Base-by-base conservation (phyloP, 1,140 invertebrate genomes). In the Xylocopa sonorina region DNA sequence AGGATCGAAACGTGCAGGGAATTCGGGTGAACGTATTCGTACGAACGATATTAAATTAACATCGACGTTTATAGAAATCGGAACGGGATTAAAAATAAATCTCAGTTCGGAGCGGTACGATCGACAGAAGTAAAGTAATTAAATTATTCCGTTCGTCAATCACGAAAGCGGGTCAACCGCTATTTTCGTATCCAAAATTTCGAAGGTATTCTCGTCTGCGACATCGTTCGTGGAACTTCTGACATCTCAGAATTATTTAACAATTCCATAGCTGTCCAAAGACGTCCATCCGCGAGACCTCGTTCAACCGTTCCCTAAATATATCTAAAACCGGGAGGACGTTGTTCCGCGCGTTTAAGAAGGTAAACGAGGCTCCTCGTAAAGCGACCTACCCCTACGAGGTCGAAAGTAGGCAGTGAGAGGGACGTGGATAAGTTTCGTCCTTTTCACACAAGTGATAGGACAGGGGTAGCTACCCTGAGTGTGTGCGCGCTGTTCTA, bases 311-410 rank as follows among this genome's bases (percentile, higher is more conserved):
- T 10, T 27, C n/a, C 38, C 9, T 18, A 29, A 50, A 69, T 34
- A 24, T 53, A 69, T 50, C 24, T 32, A 16, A 34, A 50, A 68
- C 60, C 16, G 29, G 68, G 18, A 32, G 16, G 43, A 29, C 24
- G 41, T 74, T 80, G 76, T 64, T 75, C 69, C 69, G 53, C 76
- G 69, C 75, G 50, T 76, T 84, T 80, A 76, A 80, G 71, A 55
- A 84, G 82, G 64, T 67, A 80, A 81, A 85, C 73, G 68, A 85
- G 64, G 34, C n/a, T n/a, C 21, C 43, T 16, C 55, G 58, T 64
- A 78, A 58, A 71, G 60, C 75, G 84, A 85, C 74, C 82, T 85
- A 81, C 43, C 78, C 79, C 50, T 72, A 77, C 67, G 68, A 57
- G 32, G 46, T 71, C 1, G 51, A 38, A 14, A 24, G 41, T 55